Base-by-base conservation (phyloP, 1,140 invertebrate genomes). In the Sipha flava region DNA sequence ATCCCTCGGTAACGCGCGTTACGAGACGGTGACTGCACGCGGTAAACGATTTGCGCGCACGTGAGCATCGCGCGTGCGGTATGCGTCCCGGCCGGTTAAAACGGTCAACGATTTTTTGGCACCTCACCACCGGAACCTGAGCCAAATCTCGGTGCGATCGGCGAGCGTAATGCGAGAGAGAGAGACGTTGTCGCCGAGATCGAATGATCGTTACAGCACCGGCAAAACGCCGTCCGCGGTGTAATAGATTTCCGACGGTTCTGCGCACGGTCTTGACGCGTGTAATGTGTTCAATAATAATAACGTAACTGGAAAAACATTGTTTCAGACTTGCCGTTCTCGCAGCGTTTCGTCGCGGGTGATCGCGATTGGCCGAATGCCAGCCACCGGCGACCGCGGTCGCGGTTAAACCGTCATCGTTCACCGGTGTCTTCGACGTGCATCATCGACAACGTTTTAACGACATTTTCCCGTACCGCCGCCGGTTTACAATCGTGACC, bases 51-150 rank as follows among this genome's bases (percentile, higher is more conserved):
- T 4, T 37, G 43, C 7, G 18, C 14, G 26, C 9, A 5, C 16
- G 40, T 6, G 37, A 1, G 40, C 5, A 34, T 16, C 40, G 40
- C 43, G 16, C 66, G 66, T 59, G 9, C 16, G 6, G 18, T 75
- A 49, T 54, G 26, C 47, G 73, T 59, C 34, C 16, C 73, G 31
- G 18, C 37, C 5, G 52, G 73, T 59, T 77, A 77, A 77, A 77
- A 77, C 73, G 73, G 73, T 77, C 73, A 77, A 57, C 73, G 73
- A 34, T 77, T 77, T 75, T 77, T 77, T 77, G 73, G 73, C 73
- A 77, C 23, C 73, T 77, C 52, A 77, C 73, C 49, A 77, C 73
- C 73, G 73, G 73, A 77, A 57, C n/a, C 34, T 2, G 73, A 77
- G 73, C 73, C 73, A 77, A 77, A 34, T 77, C 40, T 52, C 73